Percentiles rank a stretch among this genome's conserved stretches.
Conservation (phyloP, 2,113 vertebrate species). For the Neogobius melanostomus region DNA sequence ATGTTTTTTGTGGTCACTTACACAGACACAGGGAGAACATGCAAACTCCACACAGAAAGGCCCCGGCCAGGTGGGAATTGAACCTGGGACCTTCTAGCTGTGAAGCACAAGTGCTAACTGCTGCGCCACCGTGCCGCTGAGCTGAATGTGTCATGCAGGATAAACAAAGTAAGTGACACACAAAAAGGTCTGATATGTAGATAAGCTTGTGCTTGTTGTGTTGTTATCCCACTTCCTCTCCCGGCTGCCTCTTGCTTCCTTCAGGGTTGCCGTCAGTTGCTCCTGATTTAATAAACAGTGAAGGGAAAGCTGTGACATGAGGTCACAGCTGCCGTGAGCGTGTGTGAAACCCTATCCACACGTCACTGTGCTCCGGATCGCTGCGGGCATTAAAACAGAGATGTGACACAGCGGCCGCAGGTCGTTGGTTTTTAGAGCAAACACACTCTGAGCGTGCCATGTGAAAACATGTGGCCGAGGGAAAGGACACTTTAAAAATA, state of each 20-base stretch:
- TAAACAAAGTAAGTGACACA: too few relatives aligned
- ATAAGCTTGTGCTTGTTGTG: too few relatives aligned
- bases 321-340: conserved; percentile 58
- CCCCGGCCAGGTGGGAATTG: too few relatives aligned
- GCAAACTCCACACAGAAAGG: too few relatives aligned
- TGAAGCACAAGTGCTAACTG: too few relatives aligned
- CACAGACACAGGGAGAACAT: too few relatives aligned
- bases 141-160: too few relatives aligned
- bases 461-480: background rate
- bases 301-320: conserved; percentile 57
- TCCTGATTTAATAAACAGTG: conserved; percentile 56
- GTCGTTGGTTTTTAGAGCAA: conserved; percentile 11
- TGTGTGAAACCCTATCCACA: conserved; percentile 38
- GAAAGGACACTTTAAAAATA: background rate
- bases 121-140: too few relatives aligned
- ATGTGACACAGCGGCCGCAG: conserved; percentile 14
- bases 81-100: too few relatives aligned
- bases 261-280: conserved; percentile 53
- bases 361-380: conserved; percentile 27
- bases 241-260: background rate
- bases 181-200: too few relatives aligned
- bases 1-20: too few relatives aligned
- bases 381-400: conserved; percentile 33
- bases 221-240: too few relatives aligned
- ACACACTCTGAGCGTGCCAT: background rate